Percentiles rank a stretch among this genome's conserved stretches.
Conservation (phyloP, 2,113 vertebrate species). For the Coreoperca whiteheadi region DNA sequence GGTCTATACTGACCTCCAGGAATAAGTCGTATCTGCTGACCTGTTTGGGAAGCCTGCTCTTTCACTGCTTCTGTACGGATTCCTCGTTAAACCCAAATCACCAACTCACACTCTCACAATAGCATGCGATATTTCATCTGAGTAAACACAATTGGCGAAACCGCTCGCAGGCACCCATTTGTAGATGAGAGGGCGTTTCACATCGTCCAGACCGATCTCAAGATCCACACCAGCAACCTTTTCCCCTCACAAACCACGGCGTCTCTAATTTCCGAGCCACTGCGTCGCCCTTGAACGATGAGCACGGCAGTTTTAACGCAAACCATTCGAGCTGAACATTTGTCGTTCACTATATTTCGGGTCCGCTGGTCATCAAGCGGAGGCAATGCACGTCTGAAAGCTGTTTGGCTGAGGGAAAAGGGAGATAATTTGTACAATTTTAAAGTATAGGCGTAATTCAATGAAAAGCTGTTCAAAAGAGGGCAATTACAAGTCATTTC, state of each 20-base stretch:
- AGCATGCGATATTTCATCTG: conserved; percentile 9
- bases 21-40: background rate
- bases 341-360: conserved; percentile 36
- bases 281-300: conserved; percentile 8
- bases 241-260: conserved; percentile 3
- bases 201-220: conserved; percentile 2
- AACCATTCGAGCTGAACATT: conserved; percentile 39
- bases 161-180: conserved; percentile 20
- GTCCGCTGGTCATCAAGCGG: conserved; percentile 31
- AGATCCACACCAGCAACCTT: conserved; percentile 26
- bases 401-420: conserved; percentile 15
- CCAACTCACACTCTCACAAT: background rate
- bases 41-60: background rate
- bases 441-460: conserved; percentile 25
- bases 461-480: conserved; percentile 40
- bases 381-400: conserved; percentile 23
- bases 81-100: background rate
- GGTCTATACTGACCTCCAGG: background rate
- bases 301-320: conserved; percentile 27
- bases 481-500: conserved; percentile 10
- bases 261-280: conserved; percentile 19
- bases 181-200: background rate
- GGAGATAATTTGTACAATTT: conserved; percentile 47
- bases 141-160: conserved; percentile 37
- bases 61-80: background rate